phyloP scores from a whole-genome alignment of 2,113 vertebrate genomes.

The Caracal caracal region DNA sequence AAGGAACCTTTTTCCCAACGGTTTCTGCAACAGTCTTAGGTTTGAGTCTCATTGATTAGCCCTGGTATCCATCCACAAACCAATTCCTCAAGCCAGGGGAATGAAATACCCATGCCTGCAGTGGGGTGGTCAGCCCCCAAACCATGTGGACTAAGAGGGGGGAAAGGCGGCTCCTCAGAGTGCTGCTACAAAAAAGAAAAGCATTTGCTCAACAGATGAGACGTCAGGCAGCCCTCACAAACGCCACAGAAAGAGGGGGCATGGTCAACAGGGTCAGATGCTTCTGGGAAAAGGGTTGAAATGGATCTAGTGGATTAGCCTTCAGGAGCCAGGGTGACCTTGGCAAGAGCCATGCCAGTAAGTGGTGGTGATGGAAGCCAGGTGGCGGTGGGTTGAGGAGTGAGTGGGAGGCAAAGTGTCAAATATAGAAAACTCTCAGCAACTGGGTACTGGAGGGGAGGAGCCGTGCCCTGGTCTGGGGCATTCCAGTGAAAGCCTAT shows the following conservation, averaged over 20 bases:
- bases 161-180: background rate
- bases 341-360: background rate
- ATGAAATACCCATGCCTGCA: background rate
- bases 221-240: background rate
- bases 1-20: background rate
- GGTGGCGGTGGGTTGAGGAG: background rate
- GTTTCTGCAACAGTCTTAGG: constrained; percentile 3
- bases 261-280: background rate
- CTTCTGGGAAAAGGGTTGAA: background rate
- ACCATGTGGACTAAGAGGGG: background rate
- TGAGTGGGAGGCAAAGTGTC: constrained; percentile 11
- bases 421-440: constrained; percentile 44
- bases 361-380: constrained; percentile 50
- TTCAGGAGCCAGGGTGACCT: constrained; percentile 47
- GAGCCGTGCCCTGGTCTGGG: background rate
- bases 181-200: background rate
- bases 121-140: background rate
- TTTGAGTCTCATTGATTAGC: background rate
- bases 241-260: background rate
- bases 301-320: background rate
- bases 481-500: background rate
- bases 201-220: background rate
- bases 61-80: background rate
- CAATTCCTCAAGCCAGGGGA: background rate
- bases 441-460: background rate